These are phyloP conservation scores for Nebria salina DNA, from an alignment of 2,888 invertebrate genomes.

Conservation along the genomic window DNA sequence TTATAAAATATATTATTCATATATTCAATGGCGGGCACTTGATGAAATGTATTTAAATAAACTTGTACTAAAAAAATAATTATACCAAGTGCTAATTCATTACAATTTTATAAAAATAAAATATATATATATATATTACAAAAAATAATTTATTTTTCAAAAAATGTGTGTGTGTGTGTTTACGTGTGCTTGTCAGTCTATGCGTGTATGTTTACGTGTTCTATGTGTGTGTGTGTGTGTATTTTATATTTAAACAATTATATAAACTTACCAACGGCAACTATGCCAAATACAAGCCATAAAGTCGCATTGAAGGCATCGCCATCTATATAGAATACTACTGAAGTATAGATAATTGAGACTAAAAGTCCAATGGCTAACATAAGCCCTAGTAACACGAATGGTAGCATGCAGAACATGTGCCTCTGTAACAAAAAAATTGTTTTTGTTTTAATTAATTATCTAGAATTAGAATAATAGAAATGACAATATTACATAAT, in stretches of 20 bases:
- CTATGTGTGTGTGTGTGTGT: too few species aligned
- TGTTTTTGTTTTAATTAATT: background rate
- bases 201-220: too few species aligned
- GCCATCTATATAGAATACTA: slow-evolving; percentile 75
- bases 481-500: slow-evolving; percentile 3
- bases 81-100: too few species aligned
- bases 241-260: too few species aligned
- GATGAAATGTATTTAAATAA: too few species aligned
- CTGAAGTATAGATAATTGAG: slow-evolving; percentile 81
- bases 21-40: too few species aligned
- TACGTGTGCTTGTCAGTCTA: too few species aligned
- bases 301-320: slow-evolving; percentile 67
- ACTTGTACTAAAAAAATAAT: too few species aligned
- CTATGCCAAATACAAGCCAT: slow-evolving; percentile 71
- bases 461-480: background rate
- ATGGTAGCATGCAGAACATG: slow-evolving; percentile 84
- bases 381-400: slow-evolving; percentile 84
- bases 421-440: slow-evolving; percentile 71
- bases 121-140: too few species aligned
- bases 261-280: slow-evolving; percentile 68
- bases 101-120: too few species aligned
- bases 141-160: too few species aligned
- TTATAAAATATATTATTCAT: slow-evolving; percentile 47
- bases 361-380: slow-evolving; percentile 80
- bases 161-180: too few species aligned